phyloP scores from a whole-genome alignment of 1,140 invertebrate genomes.

The Drosophila sulfurigaster region DNA sequence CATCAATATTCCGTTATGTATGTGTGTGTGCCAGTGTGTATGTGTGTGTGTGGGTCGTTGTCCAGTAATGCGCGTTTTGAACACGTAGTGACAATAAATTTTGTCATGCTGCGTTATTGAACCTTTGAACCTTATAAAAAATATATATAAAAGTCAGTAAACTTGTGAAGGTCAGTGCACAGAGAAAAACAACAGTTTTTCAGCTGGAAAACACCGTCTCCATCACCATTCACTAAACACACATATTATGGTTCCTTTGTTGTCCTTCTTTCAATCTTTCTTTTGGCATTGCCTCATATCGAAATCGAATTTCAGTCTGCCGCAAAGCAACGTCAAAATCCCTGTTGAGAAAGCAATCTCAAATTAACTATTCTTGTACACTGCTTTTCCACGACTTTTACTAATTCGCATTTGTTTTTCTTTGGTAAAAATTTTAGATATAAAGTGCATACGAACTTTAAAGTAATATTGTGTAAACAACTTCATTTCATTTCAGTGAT shows the following conservation, averaged over 20 bases:
- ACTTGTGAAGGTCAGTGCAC: constrained; percentile 62
- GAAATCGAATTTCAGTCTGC: too few species aligned
- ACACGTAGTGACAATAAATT: constrained; percentile 75
- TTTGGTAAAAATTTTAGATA: too few species aligned
- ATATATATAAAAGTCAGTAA: constrained; percentile 70
- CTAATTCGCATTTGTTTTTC: too few species aligned
- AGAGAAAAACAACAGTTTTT: constrained; percentile 27
- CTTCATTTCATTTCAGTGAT: too few species aligned
- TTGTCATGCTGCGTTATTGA: constrained; percentile 71
- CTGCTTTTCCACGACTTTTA: too few species aligned
- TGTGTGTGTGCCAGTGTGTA: constrained; percentile 1
- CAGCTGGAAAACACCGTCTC: neutral
- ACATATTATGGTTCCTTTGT: neutral
- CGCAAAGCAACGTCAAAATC: too few species aligned
- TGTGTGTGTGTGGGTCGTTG: constrained; percentile 41
- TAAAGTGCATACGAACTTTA: too few species aligned
- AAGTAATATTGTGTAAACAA: too few species aligned
- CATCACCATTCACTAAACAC: neutral
- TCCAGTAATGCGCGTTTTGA: constrained; percentile 60
- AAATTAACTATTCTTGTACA: too few species aligned
- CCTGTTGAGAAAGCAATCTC: too few species aligned
- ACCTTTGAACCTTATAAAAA: constrained; percentile 73
- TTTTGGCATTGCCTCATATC: too few species aligned
- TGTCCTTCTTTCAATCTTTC: too few species aligned
- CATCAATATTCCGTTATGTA: constrained; percentile 66